Evolutionary conservation across 1,140 invertebrate species (phyloP).

Genomic region (Anthonomus grandis): DNA sequence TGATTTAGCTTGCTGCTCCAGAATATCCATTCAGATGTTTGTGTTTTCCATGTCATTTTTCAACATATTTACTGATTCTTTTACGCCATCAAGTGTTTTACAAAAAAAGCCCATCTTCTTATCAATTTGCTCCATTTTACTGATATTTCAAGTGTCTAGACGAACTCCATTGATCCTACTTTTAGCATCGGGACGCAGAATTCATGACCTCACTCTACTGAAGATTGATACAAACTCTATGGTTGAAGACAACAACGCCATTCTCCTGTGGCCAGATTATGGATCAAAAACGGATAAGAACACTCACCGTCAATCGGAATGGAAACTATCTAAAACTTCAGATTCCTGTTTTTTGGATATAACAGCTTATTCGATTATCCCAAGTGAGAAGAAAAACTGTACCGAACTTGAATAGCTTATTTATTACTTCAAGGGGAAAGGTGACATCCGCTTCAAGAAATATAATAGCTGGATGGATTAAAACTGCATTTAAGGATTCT

Average conservation of each 20-base stretch:
- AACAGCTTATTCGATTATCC: not conserved
- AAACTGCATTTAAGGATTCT: conserved; percentile 29
- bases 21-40: too few relatives aligned
- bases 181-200: conserved; percentile 40
- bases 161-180: conserved; percentile 31
- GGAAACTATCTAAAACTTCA: conserved; percentile 26
- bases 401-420: conserved; percentile 5
- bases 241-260: conserved; percentile 7
- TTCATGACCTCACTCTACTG: conserved; percentile 45
- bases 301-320: conserved; percentile 40
- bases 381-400: not conserved
- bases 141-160: conserved; percentile 41
- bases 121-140: too few relatives aligned
- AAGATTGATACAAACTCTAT: conserved; percentile 25
- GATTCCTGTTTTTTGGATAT: conserved; percentile 12
- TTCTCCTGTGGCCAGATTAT: conserved; percentile 39
- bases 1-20: too few relatives aligned
- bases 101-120: too few relatives aligned
- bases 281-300: conserved; percentile 44
- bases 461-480: conserved; percentile 41
- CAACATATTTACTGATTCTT: too few relatives aligned
- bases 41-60: too few relatives aligned
- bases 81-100: too few relatives aligned
- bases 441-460: conserved; percentile 35
- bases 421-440: conserved; percentile 33